phyloP scores from a whole-genome alignment of 2,888 invertebrate species.

The Erebia aethiops region DNA sequence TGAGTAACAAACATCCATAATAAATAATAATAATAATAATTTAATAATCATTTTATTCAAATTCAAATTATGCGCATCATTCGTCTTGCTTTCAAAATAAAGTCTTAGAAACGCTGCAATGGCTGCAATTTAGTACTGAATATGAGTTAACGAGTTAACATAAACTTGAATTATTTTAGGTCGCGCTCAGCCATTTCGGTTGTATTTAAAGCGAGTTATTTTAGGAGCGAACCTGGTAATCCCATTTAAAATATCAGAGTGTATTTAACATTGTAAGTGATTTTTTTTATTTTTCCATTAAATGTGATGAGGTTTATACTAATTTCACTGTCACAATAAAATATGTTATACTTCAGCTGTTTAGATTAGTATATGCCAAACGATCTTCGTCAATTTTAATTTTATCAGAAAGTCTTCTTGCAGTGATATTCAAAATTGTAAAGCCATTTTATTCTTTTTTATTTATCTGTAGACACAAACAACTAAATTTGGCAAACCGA shows the following conservation, averaged over 20 bases:
- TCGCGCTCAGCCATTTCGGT: constrained; percentile 7
- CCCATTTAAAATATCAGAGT: background rate
- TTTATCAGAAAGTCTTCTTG: no score
- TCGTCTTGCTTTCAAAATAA: background rate
- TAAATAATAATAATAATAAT: no score
- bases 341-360: no score
- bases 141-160: constrained; percentile 8
- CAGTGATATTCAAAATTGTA: no score
- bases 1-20: no score
- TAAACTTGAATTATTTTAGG: constrained; percentile 7
- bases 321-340: no score
- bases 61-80: background rate
- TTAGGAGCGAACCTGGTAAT: background rate
- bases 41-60: background rate
- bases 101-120: constrained; percentile 8
- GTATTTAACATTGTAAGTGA: no score
- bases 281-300: no score
- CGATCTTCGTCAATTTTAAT: background rate
- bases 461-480: background rate
- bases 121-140: constrained; percentile 13
- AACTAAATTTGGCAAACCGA: background rate
- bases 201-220: background rate
- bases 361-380: background rate
- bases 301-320: background rate
- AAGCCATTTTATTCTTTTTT: background rate